These are phyloP conservation scores for Sepioteuthis lessoniana DNA, from an alignment of 2,888 invertebrate genomes.

Conservation along the genomic window DNA sequence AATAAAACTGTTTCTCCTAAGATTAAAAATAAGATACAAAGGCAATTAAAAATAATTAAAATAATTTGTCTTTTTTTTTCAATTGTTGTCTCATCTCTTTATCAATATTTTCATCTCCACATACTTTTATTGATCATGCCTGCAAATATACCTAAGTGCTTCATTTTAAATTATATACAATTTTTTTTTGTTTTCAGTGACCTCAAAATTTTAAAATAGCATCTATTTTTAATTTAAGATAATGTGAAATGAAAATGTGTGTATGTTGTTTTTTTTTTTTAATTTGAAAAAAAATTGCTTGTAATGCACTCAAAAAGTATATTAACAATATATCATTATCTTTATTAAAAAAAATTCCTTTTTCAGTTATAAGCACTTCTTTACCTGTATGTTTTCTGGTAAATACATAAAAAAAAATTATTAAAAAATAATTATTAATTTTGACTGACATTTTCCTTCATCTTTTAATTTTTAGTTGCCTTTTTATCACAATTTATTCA, in stretches of 20 bases:
- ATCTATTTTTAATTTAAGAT: constrained; percentile 23
- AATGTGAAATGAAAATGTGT: background rate
- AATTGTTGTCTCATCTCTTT: background rate
- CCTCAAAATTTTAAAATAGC: background rate
- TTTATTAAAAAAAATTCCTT: too few species aligned
- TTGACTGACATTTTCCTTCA: too few species aligned
- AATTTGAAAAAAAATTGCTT: background rate
- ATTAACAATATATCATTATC: too few species aligned
- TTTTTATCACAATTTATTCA: too few species aligned
- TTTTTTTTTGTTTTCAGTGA: background rate
- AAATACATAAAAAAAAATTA: too few species aligned
- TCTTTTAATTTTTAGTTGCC: too few species aligned
- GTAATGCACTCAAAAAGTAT: background rate
- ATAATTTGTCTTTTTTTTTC: background rate
- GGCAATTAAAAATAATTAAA: constrained; percentile 23
- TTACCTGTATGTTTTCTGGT: too few species aligned
- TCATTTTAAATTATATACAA: background rate
- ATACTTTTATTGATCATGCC: background rate
- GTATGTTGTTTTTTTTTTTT: background rate
- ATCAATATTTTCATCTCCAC: background rate
- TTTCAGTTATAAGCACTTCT: too few species aligned
- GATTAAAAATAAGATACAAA: background rate
- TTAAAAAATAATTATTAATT: too few species aligned
- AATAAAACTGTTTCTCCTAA: background rate
- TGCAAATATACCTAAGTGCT: background rate